Percentiles rank a stretch among this genome's conserved stretches.
Conservation (phyloP, 2,888 invertebrate genomes). For the Drosophila fungiperda region DNA sequence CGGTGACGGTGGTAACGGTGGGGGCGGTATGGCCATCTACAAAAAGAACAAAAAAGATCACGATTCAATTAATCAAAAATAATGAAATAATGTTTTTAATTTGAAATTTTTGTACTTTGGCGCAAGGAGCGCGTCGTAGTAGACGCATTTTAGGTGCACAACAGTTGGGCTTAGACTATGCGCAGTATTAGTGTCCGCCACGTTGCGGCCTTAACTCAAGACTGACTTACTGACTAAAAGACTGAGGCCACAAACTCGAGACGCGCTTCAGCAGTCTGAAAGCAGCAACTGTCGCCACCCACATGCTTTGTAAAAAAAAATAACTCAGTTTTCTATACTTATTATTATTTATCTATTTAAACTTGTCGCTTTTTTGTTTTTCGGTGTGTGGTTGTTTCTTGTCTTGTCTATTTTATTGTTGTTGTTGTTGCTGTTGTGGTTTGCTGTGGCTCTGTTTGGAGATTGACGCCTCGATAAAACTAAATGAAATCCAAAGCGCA, state of each 20-base stretch:
- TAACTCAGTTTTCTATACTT: conserved; percentile 68
- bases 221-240: conserved; percentile 29
- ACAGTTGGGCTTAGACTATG: background rate
- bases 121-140: conserved; percentile 49
- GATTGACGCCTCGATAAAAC: conserved; percentile 71
- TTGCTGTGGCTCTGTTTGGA: conserved; percentile 44
- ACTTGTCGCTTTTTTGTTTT: conserved; percentile 1
- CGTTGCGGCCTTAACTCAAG: conserved; percentile 40
- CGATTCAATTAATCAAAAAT: background rate
- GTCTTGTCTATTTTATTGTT: conserved; percentile 31
- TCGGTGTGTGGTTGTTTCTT: conserved; percentile 21
- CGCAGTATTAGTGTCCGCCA: conserved; percentile 39
- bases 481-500: conserved; percentile 40
- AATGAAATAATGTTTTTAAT: background rate
- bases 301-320: conserved; percentile 34
- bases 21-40: conserved; percentile 86
- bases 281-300: conserved; percentile 48
- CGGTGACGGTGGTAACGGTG: conserved; percentile 87
- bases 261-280: conserved; percentile 28
- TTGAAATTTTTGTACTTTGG: conserved; percentile 47
- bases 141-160: conserved; percentile 52
- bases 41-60: conserved; percentile 1
- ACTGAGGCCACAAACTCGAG: conserved; percentile 28
- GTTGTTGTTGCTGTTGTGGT: conserved; percentile 8
- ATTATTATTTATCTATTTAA: conserved; percentile 44